phyloP scores from a whole-genome alignment of 2,888 invertebrate genomes.

The Caenorhabditis uteleia region DNA sequence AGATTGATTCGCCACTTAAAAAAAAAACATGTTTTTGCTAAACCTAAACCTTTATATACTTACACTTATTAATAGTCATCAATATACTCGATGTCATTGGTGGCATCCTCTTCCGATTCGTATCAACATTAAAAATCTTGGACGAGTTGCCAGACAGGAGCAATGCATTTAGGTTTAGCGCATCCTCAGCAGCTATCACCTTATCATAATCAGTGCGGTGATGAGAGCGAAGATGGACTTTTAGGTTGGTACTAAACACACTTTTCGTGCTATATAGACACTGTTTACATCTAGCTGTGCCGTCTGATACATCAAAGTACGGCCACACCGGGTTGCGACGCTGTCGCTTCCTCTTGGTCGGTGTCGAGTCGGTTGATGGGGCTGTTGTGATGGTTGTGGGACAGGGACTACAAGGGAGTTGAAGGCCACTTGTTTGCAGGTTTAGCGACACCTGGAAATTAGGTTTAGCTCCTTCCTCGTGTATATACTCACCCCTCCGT shows the following conservation, averaged over 20 bases:
- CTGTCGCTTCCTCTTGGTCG: slow-evolving; percentile 59
- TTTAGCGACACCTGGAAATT: slow-evolving; percentile 29
- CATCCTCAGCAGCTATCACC: slow-evolving; percentile 62
- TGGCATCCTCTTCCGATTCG: slow-evolving; percentile 51
- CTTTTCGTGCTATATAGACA: slow-evolving; percentile 64
- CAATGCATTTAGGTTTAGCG: slow-evolving; percentile 54
- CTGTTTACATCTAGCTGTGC: slow-evolving; percentile 58
- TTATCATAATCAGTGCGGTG: slow-evolving; percentile 61
- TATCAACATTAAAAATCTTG: slow-evolving; percentile 41
- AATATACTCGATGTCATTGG: slow-evolving; percentile 57
- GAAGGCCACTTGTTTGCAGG: slow-evolving; percentile 17
- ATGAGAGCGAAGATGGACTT: slow-evolving; percentile 64
- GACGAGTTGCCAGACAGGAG: slow-evolving; percentile 53
- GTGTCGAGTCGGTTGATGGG: slow-evolving; percentile 29
- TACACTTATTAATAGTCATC: slow-evolving; percentile 58
- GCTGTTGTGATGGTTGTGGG: slow-evolving; percentile 15
- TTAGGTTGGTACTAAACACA: slow-evolving; percentile 64
- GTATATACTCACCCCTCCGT: not conserved
- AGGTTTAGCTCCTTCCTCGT: not conserved
- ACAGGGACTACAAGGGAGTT: slow-evolving; percentile 25
- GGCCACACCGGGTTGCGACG: slow-evolving; percentile 65
- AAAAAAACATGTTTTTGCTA: not conserved
- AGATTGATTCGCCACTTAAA: slow-evolving; percentile 50
- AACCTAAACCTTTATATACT: slow-evolving; percentile 1
- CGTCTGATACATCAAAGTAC: slow-evolving; percentile 60